These are phyloP conservation scores for Ophthalmolycus amberensis DNA, from an alignment of 2,113 vertebrate genomes.

Conservation along the genomic window DNA sequence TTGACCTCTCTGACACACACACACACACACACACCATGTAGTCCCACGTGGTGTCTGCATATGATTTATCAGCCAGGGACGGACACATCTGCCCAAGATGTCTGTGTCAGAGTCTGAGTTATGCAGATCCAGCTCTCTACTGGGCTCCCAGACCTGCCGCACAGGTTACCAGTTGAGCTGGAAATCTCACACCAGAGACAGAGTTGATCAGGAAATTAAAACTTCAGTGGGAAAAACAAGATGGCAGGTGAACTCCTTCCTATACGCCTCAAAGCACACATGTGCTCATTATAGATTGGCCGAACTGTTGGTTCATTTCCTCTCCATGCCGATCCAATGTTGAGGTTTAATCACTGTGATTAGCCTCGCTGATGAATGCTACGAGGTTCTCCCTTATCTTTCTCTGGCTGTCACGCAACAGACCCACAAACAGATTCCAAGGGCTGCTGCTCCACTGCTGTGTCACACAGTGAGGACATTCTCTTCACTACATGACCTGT, in stretches of 20 bases:
- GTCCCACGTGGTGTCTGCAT: neutral
- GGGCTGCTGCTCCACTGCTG: neutral
- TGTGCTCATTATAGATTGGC: conserved; percentile 6
- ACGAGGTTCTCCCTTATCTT: conserved; percentile 50
- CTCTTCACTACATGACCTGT: conserved; percentile 3
- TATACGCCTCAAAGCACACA: neutral
- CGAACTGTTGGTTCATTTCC: conserved; percentile 44
- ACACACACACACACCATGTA: neutral
- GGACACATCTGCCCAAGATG: conserved; percentile 65
- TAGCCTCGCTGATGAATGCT: conserved; percentile 66
- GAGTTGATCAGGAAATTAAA: conserved; percentile 71
- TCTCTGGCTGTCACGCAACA: conserved; percentile 52
- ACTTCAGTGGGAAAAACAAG: conserved; percentile 51
- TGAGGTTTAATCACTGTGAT: conserved; percentile 69
- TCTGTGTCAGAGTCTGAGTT: conserved; percentile 40
- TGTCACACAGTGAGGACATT: conserved; percentile 22
- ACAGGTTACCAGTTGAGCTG: conserved; percentile 26
- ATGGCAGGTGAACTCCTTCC: conserved; percentile 44
- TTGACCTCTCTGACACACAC: neutral
- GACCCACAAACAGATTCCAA: conserved; percentile 32
- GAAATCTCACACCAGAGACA: conserved; percentile 41
- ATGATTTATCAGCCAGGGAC: conserved; percentile 51
- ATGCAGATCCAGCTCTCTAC: conserved; percentile 39
- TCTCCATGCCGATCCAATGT: conserved; percentile 39
- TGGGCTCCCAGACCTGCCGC: conserved; percentile 1